Base-by-base conservation (phyloP, 2,797 vertebrate genomes). In the Microhierax caerulescens region DNA sequence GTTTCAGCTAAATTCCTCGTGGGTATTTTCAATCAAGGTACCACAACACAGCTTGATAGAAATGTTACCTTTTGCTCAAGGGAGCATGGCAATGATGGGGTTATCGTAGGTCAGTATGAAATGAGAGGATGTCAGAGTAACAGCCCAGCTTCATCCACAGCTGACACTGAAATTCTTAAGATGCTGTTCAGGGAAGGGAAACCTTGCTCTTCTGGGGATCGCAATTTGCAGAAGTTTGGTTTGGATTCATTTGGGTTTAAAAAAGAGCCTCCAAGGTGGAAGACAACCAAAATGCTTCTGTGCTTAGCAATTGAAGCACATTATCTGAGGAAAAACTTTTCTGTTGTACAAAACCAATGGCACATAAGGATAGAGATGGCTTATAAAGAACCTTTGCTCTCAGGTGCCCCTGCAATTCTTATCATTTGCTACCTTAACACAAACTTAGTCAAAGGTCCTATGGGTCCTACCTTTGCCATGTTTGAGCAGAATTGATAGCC, bases 1-100 rank as follows among this genome's bases (percentile, higher is more conserved):
- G 27, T 95, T 96, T 90, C 85, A 93, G 64, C 34, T 79, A 67
- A 86, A 87, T 89, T 92, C 41, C 57, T 93, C 43, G 78, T 39
- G 60, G 48, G 32, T 90, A 80, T 85, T 91, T 93, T 68, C 68
- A 85, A 88, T 72, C 81, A 90, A 75, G 78, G 65, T 57, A 75
- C 39, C 32, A 68, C 72, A 68, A 88, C 28, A 54, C 3, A 12
- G 48, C 53, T 90, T 90, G 84, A 88, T 77, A 85, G 43, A 72
- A 94, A 84, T 81, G 84, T 73, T 93, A 86, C 56, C 32, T 95
- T 90, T 83, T 75, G 78, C 75, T 83, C 34, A 57, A 70, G 68
- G 48, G 34, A 88, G 30, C 47, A 57, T n/a, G 36, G 36, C 60
- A 93, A 90, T 61, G 21, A 87, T 89, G 28, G 23, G 41, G 72